phyloP scores from a whole-genome alignment of 2,888 invertebrate species.

The Macropis europaea region DNA sequence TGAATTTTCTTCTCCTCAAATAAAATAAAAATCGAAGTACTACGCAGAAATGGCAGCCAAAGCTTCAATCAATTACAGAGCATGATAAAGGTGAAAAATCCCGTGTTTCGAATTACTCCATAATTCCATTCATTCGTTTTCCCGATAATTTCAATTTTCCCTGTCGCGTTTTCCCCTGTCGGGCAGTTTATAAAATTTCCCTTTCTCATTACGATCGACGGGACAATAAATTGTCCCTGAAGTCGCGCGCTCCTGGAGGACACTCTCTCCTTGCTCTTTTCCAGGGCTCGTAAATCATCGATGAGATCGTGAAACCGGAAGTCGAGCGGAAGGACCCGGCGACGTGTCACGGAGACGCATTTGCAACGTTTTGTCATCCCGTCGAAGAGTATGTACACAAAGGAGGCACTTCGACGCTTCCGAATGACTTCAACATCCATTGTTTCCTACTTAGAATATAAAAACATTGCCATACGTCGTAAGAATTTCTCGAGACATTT shows the following conservation, averaged over 20 bases:
- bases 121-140: neutral
- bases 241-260: neutral
- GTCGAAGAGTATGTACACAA: constrained; percentile 1
- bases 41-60: too few relatives aligned
- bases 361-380: constrained; percentile 50
- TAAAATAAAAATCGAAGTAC: too few relatives aligned
- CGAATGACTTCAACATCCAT: too few relatives aligned
- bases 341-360: constrained; percentile 50
- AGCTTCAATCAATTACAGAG: too few relatives aligned
- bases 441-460: too few relatives aligned
- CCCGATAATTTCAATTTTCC: constrained; percentile 29
- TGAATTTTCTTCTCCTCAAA: too few relatives aligned
- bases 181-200: constrained; percentile 50
- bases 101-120: constrained; percentile 32
- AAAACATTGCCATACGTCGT: too few relatives aligned
- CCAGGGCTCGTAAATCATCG: constrained; percentile 63
- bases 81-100: neutral
- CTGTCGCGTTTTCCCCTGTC: constrained; percentile 7
- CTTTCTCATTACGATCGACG: constrained; percentile 46
- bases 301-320: constrained; percentile 57
- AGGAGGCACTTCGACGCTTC: too few relatives aligned
- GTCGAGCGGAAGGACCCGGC: constrained; percentile 48
- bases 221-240: constrained; percentile 52
- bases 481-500: too few relatives aligned
- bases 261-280: constrained; percentile 8